phyloP scores from a whole-genome alignment of 2,113 vertebrate species.

The Anguilla japonica region DNA sequence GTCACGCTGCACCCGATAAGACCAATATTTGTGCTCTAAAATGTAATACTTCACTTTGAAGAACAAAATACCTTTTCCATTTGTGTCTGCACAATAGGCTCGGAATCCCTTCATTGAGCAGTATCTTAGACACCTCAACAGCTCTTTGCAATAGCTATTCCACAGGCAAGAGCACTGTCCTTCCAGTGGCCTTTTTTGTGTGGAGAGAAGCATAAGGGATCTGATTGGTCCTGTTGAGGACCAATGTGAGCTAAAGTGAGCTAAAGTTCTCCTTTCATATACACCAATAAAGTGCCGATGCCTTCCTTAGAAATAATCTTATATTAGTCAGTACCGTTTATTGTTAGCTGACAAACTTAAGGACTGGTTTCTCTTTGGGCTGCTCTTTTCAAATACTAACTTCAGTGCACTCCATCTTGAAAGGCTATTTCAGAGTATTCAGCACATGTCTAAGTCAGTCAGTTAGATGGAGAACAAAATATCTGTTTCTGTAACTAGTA shows the following conservation, averaged over 20 bases:
- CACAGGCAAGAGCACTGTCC: background rate
- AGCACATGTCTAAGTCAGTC: background rate
- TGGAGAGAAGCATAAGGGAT: background rate
- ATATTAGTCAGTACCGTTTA: background rate
- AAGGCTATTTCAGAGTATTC: background rate
- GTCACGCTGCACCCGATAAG: background rate
- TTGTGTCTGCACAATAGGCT: background rate
- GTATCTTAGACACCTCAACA: background rate
- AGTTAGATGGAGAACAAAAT: background rate
- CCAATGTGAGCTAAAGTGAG: background rate
- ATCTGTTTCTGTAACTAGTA: no score
- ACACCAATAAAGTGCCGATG: background rate
- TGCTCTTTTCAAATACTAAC: background rate
- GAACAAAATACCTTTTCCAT: background rate
- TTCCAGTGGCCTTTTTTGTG: background rate
- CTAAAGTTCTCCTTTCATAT: background rate
- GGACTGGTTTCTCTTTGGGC: background rate
- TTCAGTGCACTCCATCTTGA: background rate
- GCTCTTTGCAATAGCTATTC: background rate
- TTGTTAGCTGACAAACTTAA: background rate
- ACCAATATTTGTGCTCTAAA: background rate
- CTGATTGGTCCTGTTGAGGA: background rate
- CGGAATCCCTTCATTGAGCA: background rate
- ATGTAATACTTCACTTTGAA: background rate
- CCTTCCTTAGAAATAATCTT: background rate